These are phyloP conservation scores for Nebria brevicollis DNA, from an alignment of 2,888 invertebrate species.

Conservation along the genomic window DNA sequence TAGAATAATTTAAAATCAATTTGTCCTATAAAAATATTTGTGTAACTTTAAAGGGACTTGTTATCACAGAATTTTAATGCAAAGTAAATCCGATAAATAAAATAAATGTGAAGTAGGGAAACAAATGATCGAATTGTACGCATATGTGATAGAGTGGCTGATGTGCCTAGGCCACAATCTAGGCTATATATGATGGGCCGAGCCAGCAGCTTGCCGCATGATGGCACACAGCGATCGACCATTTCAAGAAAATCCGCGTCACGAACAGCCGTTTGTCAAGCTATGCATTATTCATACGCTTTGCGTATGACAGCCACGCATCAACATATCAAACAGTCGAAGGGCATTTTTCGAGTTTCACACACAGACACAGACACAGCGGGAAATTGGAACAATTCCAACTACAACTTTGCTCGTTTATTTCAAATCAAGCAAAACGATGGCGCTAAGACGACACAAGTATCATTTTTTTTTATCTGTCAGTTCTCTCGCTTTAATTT, in stretches of 20 bases:
- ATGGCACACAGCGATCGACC: conserved; percentile 4
- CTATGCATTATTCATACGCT: conserved; percentile 26
- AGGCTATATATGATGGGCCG: background rate
- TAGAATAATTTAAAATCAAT: too few species aligned
- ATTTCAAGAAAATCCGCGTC: conserved; percentile 25
- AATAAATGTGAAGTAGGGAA: background rate
- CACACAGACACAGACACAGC: background rate
- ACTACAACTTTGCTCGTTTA: conserved; percentile 23
- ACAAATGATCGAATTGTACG: background rate
- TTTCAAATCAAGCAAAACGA: conserved; percentile 19
- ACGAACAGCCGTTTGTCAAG: conserved; percentile 17
- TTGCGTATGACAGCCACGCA: conserved; percentile 27
- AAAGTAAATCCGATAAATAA: background rate
- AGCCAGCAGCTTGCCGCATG: background rate
- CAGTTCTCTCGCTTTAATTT: background rate
- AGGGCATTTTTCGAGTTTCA: background rate
- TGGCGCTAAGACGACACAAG: conserved; percentile 14
- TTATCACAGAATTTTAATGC: too few species aligned
- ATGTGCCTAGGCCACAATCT: background rate
- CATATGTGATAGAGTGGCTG: background rate
- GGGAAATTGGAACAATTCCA: conserved; percentile 19
- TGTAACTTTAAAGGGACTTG: too few species aligned
- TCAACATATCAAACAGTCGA: conserved; percentile 22
- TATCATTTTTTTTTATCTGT: background rate
- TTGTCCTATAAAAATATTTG: too few species aligned